Evolutionary conservation across 2,888 invertebrate species (phyloP).

Genomic region (Rhagonycha fulva): DNA sequence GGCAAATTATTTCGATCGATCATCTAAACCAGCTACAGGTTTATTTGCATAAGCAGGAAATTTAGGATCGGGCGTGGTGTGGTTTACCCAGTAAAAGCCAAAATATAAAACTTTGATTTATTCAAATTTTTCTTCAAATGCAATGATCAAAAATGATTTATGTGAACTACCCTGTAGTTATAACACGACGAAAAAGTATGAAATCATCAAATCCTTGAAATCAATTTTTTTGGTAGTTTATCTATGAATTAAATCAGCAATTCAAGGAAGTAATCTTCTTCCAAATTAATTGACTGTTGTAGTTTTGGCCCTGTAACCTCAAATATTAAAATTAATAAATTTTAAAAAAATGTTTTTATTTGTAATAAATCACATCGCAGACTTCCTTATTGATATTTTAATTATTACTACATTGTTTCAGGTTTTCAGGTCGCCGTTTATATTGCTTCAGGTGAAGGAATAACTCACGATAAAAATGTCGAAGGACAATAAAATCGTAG

Average conservation of each 20-base stretch:
- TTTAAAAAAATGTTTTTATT: not conserved
- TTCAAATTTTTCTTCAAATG: too few relatives aligned
- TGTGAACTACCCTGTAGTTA: too few relatives aligned
- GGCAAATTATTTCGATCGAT: constrained; percentile 2
- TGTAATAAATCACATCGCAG: not conserved
- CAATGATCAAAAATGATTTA: not conserved
- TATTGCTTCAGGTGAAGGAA: not conserved
- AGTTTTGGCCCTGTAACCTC: not conserved
- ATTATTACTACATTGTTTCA: not conserved
- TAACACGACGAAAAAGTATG: not conserved
- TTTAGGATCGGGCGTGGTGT: constrained; percentile 8
- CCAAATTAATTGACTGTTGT: not conserved
- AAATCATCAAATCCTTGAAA: not conserved
- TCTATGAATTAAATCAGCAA: not conserved
- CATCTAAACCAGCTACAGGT: constrained; percentile 8
- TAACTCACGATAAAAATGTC: too few relatives aligned
- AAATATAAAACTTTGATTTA: not conserved
- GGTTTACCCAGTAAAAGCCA: not conserved
- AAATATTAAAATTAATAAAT: not conserved
- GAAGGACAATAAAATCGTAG: too few relatives aligned
- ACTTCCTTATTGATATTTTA: not conserved
- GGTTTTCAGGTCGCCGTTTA: not conserved
- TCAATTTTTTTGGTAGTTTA: not conserved
- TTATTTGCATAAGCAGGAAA: constrained; percentile 16
- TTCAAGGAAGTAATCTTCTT: not conserved